Evolutionary conservation across 1,140 invertebrate species (phyloP).

Genomic region (Listronotus oregonensis): DNA sequence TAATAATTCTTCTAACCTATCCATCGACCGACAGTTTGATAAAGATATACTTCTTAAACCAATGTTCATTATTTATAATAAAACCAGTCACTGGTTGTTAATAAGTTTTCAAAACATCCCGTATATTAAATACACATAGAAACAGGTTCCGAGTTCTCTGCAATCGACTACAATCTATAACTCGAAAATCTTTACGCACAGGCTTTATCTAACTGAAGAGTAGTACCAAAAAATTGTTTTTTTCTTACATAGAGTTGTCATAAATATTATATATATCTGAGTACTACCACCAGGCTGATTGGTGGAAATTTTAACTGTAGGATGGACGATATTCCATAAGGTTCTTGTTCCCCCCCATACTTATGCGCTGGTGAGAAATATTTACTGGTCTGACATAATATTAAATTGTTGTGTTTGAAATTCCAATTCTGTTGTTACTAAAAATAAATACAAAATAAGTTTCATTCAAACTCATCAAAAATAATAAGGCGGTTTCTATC

Average conservation of each 20-base stretch:
- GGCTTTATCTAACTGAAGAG: constrained; percentile 20
- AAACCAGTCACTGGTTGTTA: constrained; percentile 34
- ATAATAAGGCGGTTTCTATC: too few relatives aligned
- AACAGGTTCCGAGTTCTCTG: constrained; percentile 28
- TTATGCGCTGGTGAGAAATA: too few relatives aligned
- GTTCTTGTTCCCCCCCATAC: too few relatives aligned
- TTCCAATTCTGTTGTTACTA: too few relatives aligned
- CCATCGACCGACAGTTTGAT: constrained; percentile 9
- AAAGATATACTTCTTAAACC: constrained; percentile 24
- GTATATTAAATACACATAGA: constrained; percentile 28
- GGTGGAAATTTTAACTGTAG: too few relatives aligned
- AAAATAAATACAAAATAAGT: too few relatives aligned
- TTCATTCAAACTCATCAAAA: too few relatives aligned
- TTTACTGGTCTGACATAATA: too few relatives aligned
- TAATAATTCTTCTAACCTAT: constrained; percentile 10
- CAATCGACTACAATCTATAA: constrained; percentile 31
- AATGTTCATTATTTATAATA: constrained; percentile 27
- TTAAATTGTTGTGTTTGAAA: too few relatives aligned
- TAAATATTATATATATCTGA: too few relatives aligned
- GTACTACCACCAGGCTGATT: too few relatives aligned
- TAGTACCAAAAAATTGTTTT: constrained; percentile 10
- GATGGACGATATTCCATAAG: too few relatives aligned
- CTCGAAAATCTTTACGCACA: constrained; percentile 28
- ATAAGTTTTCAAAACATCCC: constrained; percentile 37
- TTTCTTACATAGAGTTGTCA: not conserved